phyloP scores from a whole-genome alignment of 2,797 vertebrate species.

The Orientallactaga sibirica region DNA sequence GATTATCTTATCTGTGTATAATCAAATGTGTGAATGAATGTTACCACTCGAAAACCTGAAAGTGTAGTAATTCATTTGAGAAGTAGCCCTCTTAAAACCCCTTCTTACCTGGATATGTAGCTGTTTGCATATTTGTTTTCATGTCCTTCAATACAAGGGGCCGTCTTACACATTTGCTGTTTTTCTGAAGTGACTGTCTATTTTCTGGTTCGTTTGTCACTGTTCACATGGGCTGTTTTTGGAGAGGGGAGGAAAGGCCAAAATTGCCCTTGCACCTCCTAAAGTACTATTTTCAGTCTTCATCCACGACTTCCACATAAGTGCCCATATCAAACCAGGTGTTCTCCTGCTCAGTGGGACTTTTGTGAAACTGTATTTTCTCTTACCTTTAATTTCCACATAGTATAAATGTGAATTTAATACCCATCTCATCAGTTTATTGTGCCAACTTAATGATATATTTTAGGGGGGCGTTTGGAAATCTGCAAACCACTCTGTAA shows the following conservation, averaged over 20 bases:
- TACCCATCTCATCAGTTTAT: not conserved
- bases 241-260: not conserved
- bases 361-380: conserved; percentile 25
- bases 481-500: not conserved
- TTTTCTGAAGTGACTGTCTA: not conserved
- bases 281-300: not conserved
- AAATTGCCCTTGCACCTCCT: not conserved
- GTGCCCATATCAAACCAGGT: not conserved
- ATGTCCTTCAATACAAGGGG: not conserved
- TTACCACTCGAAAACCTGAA: not conserved
- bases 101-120: not conserved
- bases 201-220: not conserved
- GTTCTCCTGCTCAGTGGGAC: not conserved
- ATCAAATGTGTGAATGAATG: not conserved
- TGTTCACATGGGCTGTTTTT: not conserved
- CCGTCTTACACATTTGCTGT: not conserved
- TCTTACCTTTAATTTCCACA: not conserved
- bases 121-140: not conserved
- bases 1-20: not conserved
- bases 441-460: not conserved
- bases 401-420: not conserved
- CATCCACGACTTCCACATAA: not conserved
- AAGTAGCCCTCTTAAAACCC: not conserved
- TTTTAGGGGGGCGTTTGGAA: not conserved
- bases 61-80: conserved; percentile 10